phyloP scores from a whole-genome alignment of 2,888 invertebrate genomes.

The Hesperia comma region DNA sequence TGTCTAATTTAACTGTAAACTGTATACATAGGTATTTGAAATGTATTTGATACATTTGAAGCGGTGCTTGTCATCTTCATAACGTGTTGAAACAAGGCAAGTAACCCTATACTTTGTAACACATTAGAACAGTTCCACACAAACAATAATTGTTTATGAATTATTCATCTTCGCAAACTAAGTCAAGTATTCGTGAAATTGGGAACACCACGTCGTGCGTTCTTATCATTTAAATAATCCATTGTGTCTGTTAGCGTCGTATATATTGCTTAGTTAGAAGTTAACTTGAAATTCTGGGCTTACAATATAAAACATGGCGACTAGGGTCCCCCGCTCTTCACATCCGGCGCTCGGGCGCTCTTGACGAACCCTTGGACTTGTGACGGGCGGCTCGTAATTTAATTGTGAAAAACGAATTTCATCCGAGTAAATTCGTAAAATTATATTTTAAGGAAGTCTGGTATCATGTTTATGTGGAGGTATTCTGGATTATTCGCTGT shows the following conservation, averaged over 20 bases:
- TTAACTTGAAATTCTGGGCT: conserved; percentile 16
- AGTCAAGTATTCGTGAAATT: background rate
- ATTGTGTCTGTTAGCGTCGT: background rate
- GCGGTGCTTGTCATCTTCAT: too few relatives aligned
- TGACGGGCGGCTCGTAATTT: conserved; percentile 25
- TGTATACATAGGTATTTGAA: too few relatives aligned
- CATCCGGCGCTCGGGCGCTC: conserved; percentile 22
- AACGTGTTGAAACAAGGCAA: too few relatives aligned
- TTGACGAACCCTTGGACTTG: conserved; percentile 14
- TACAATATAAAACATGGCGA: conserved; percentile 13
- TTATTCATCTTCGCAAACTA: background rate
- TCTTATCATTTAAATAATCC: conserved; percentile 6
- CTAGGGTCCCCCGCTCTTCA: background rate
- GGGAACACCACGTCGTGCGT: background rate
- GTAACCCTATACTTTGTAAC: too few relatives aligned
- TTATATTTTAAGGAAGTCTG: background rate
- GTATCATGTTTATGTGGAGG: background rate
- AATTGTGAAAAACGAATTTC: conserved; percentile 27
- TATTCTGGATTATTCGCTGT: background rate
- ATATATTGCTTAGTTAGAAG: conserved; percentile 5
- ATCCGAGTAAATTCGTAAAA: conserved; percentile 15
- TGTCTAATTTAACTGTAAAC: too few relatives aligned
- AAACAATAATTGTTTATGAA: too few relatives aligned
- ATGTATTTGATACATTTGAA: too few relatives aligned
- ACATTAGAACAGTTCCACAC: too few relatives aligned